phyloP scores from a whole-genome alignment of 2,888 invertebrate genomes.

The Eupithecia centaureata region DNA sequence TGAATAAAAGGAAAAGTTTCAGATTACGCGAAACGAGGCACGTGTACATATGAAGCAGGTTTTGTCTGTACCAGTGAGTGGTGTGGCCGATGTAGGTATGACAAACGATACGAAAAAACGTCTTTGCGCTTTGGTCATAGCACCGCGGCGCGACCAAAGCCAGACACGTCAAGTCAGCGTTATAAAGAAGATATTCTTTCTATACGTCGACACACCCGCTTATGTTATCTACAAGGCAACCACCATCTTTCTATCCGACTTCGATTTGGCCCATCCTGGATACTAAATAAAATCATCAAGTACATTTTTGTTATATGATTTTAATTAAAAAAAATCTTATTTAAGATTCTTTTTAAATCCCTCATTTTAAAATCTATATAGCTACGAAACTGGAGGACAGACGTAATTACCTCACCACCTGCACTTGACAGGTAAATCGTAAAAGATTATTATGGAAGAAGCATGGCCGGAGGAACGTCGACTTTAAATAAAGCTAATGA shows the following conservation, averaged over 20 bases:
- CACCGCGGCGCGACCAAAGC: no score
- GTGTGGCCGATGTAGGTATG: no score
- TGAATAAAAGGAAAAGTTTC: conserved; percentile 56
- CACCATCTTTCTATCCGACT: not conserved
- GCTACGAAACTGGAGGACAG: conserved; percentile 46
- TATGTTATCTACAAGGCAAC: not conserved
- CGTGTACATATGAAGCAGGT: not conserved
- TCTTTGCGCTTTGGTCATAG: no score
- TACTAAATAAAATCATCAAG: not conserved
- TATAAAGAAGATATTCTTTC: no score
- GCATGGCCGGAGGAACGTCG: conserved; percentile 42
- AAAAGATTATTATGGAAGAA: conserved; percentile 63
- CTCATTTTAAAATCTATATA: no score
- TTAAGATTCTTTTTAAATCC: no score
- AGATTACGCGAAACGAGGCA: conserved; percentile 45
- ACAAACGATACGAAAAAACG: no score
- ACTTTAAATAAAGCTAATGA: not conserved
- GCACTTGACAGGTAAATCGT: conserved; percentile 66
- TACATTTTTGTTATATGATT: no score
- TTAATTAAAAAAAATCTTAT: no score
- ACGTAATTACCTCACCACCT: conserved; percentile 69
- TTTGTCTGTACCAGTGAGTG: no score
- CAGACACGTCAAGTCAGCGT: no score
- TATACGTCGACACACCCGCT: no score
- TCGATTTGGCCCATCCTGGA: not conserved